Evolutionary conservation across 2,888 invertebrate genomes (phyloP), one percentile per base, ranked within the genome.

Genomic region (Limnephilus lunatus): DNA sequence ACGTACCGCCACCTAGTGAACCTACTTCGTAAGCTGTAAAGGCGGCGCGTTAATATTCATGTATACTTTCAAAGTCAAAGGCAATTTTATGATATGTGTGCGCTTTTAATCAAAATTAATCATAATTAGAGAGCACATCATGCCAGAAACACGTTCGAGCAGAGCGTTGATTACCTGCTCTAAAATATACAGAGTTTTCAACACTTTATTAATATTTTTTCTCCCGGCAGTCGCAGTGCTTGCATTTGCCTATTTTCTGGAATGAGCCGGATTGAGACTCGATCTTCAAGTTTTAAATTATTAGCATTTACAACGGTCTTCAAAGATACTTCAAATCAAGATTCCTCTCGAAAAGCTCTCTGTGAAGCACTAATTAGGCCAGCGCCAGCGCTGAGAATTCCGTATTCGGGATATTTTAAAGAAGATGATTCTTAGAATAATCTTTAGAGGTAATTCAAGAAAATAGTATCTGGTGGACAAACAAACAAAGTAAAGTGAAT

Each of bases 1-100:
- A n/a, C n/a, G n/a, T 68, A 68, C 68, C 68, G 7, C 68, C 68
- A 68, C 68, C 68, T 68, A 68, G 25, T n/a, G n/a, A 68, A 68
- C 68, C 68, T 68, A 68, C 68, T 68, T n/a, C 68, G 68, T 68
- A 68, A 68, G 68, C 68, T 25, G 68, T 68, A 68, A 83, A 83
- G 83, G 32, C 83, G 32, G 83, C 83, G 83, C 35, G 83, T 35
- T 32, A 83, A 83, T 83, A 83, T 83, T 83, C 83, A 32, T 83
- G 83, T 35, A 83, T 83, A 30, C 82, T 83, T 83, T 19, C 32
- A 35, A 83, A 31, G 35, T 83, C 83, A 83, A 83, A 83, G 39
- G 83, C 32, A 83, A 35, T 83, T 83, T 39, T 68, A 68, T 68
- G 68, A 68, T 68, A 68, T 68, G 68, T 68, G 68, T 68, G 68